Conservation (phyloP, 92 coral and sea anemone species). For the Phenganax subtilis region DNA sequence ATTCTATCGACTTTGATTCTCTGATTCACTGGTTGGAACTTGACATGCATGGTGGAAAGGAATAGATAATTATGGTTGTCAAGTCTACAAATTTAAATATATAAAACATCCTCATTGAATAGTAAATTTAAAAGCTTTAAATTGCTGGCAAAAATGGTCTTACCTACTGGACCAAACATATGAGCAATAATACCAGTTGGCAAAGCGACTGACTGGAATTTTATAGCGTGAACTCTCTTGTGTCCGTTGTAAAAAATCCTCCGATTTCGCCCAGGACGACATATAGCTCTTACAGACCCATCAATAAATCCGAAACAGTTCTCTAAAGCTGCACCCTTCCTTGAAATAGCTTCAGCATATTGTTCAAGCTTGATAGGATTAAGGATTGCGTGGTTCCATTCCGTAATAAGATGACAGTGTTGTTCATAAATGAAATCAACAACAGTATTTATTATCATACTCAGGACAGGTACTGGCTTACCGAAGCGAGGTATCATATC, state of each 20-base stretch:
- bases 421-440: neutral
- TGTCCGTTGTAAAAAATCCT: neutral
- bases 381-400: neutral
- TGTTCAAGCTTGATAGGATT: neutral
- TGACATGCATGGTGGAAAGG: no score
- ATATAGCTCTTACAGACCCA: neutral
- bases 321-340: neutral
- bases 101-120: no score
- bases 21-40: no score
- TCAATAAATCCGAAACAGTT: neutral
- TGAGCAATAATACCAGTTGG: neutral
- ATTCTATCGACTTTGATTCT: no score
- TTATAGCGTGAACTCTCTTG: slow-evolving; percentile 2
- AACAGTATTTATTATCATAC: neutral
- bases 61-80: no score
- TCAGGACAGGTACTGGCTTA: neutral
- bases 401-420: neutral
- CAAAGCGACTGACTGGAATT: neutral
- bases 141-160: no score
- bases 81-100: no score
- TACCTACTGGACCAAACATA: no score
- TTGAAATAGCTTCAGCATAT: neutral
- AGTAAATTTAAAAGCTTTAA: no score
- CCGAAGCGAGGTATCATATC: slow-evolving; percentile 1
- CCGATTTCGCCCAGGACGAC: neutral